A percentile compares a stretch with the other conserved stretches of the same genome.
Evolutionary conservation across 1,140 invertebrate species (phyloP).

Genomic region (Choristoneura fumiferana): DNA sequence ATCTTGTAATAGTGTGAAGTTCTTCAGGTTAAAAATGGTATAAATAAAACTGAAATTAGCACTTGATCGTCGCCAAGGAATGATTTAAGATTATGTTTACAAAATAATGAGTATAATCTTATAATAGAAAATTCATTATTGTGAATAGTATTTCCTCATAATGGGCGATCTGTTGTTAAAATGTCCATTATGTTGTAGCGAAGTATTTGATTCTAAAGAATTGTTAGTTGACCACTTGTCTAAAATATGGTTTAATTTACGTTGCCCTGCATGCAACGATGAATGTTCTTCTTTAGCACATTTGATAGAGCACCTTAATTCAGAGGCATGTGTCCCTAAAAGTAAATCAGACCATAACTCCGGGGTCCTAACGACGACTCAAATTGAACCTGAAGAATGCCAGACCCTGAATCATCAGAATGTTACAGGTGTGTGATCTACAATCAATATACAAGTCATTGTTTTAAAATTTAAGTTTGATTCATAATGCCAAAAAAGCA

Average conservation of each 20-base stretch:
- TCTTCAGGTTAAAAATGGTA: conserved; percentile 62
- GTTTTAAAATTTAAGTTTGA: too few species aligned
- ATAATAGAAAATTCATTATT: conserved; percentile 4
- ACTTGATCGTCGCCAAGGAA: conserved; percentile 24
- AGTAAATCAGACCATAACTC: conserved; percentile 14
- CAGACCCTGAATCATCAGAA: neutral
- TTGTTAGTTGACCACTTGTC: conserved; percentile 81
- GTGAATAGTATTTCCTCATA: conserved; percentile 30
- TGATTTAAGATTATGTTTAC: conserved; percentile 50
- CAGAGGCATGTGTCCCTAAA: conserved; percentile 44
- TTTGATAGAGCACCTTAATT: conserved; percentile 78
- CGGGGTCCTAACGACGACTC: conserved; percentile 21
- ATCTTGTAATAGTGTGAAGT: conserved; percentile 68
- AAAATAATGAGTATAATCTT: conserved; percentile 36
- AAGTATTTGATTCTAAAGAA: conserved; percentile 79
- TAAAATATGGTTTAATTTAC: conserved; percentile 79
- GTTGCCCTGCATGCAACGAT: conserved; percentile 79
- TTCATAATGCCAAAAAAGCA: too few species aligned
- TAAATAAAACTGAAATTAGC: conserved; percentile 66
- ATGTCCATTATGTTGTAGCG: conserved; percentile 83
- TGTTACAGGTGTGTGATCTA: conserved; percentile 10
- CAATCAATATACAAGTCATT: too few species aligned
- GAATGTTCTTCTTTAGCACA: conserved; percentile 75
- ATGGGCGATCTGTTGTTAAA: conserved; percentile 78
- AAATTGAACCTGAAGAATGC: neutral